phyloP scores from a whole-genome alignment of 2,113 vertebrate species.

The Microtus montanus region DNA sequence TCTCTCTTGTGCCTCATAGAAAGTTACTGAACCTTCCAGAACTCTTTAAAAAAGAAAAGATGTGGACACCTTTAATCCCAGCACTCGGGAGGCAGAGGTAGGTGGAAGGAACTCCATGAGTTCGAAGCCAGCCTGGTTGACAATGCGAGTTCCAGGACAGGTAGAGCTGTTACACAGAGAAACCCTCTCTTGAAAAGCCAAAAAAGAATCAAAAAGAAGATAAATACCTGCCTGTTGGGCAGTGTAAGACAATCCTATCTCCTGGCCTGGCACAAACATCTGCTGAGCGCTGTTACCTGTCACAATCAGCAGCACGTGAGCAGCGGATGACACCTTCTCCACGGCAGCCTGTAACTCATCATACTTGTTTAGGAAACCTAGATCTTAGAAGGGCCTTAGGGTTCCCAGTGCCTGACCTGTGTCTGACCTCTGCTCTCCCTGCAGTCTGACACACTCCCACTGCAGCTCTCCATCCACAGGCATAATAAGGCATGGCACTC shows the following conservation, averaged over 20 bases:
- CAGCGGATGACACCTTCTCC: conserved; percentile 9
- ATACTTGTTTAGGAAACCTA: background rate
- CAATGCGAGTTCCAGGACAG: background rate
- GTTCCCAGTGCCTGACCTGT: background rate
- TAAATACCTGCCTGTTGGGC: background rate
- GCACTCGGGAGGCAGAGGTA: background rate
- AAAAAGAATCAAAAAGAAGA: background rate
- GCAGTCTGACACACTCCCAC: background rate
- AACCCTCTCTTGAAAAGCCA: background rate
- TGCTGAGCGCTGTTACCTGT: conserved; percentile 25
- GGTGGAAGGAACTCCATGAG: background rate
- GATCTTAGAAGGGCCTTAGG: background rate
- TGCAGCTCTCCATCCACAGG: background rate
- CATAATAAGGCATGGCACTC: background rate
- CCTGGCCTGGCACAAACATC: conserved; percentile 10
- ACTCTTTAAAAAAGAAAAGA: background rate
- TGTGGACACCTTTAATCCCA: background rate
- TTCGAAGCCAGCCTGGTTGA: background rate
- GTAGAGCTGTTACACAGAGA: background rate
- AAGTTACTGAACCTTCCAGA: background rate
- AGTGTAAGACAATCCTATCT: conserved; percentile 23
- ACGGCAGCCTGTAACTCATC: conserved; percentile 24
- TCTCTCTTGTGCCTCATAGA: background rate
- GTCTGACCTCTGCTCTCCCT: background rate
- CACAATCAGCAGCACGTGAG: background rate